A percentile compares a stretch with the other conserved stretches of the same genome.
Conservation (phyloP, 2,888 invertebrate genomes). For the Metalampra italica region DNA sequence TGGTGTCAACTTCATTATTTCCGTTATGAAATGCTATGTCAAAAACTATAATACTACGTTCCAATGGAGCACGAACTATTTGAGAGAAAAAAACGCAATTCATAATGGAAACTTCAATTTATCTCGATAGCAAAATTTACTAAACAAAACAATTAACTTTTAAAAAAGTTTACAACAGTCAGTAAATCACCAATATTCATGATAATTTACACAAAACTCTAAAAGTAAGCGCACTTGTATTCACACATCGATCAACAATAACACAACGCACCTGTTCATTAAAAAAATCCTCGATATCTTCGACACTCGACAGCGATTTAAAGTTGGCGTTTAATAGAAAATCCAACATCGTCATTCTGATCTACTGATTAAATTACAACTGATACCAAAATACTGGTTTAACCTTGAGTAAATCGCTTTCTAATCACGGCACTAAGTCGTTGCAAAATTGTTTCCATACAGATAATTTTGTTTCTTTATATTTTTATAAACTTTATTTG, state of each 20-base stretch:
- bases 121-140: too few species aligned
- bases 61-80: too few species aligned
- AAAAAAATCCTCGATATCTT: conserved; percentile 4
- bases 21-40: too few species aligned
- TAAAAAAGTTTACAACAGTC: too few species aligned
- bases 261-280: conserved; percentile 6
- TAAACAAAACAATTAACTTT: too few species aligned
- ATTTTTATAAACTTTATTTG: neutral
- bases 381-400: conserved; percentile 1
- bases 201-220: too few species aligned
- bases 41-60: too few species aligned
- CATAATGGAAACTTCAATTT: too few species aligned
- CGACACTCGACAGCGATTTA: conserved; percentile 5
- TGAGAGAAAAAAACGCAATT: too few species aligned
- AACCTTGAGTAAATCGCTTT: conserved; percentile 8
- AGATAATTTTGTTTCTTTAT: neutral
- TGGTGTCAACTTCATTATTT: too few species aligned
- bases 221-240: too few species aligned
- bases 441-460: conserved; percentile 2
- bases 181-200: too few species aligned
- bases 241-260: neutral
- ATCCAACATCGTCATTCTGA: conserved; percentile 10
- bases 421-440: conserved; percentile 1
- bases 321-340: conserved; percentile 1
- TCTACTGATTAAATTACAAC: conserved; percentile 3